These are phyloP conservation scores for Sturmia bella DNA, from an alignment of 2,888 invertebrate genomes.

Conservation along the genomic window DNA sequence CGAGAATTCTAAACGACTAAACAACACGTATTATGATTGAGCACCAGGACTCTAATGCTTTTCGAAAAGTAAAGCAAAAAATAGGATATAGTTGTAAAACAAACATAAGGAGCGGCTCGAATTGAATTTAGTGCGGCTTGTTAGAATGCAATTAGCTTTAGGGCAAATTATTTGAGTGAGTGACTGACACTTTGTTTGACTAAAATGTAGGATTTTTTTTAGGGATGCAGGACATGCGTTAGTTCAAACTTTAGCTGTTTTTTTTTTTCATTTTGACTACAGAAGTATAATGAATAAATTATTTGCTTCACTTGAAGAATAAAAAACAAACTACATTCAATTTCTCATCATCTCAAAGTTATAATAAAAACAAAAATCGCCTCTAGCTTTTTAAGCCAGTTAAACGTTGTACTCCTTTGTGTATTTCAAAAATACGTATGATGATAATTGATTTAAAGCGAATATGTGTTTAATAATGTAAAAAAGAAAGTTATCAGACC, in stretches of 20 bases:
- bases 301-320: slow-evolving; percentile 57
- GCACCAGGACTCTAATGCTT: slow-evolving; percentile 38
- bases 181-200: slow-evolving; percentile 45
- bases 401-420: slow-evolving; percentile 10
- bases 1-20: no score
- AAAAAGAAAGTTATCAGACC: neutral
- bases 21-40: slow-evolving; percentile 6
- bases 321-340: slow-evolving; percentile 40
- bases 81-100: slow-evolving; percentile 53
- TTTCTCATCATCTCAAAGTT: slow-evolving; percentile 49
- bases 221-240: slow-evolving; percentile 54
- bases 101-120: slow-evolving; percentile 76
- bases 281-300: slow-evolving; percentile 62
- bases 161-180: slow-evolving; percentile 73
- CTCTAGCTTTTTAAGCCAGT: slow-evolving; percentile 30
- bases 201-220: slow-evolving; percentile 32
- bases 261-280: slow-evolving; percentile 49
- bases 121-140: slow-evolving; percentile 79
- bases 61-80: slow-evolving; percentile 26
- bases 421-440: slow-evolving; percentile 26
- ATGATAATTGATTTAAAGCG: slow-evolving; percentile 19
- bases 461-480: neutral
- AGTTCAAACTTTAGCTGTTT: slow-evolving; percentile 24
- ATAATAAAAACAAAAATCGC: slow-evolving; percentile 52
- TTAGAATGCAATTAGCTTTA: slow-evolving; percentile 79